Evolutionary conservation across 2,888 invertebrate genomes (phyloP).

Genomic region (Drosophila nigricruria): DNA sequence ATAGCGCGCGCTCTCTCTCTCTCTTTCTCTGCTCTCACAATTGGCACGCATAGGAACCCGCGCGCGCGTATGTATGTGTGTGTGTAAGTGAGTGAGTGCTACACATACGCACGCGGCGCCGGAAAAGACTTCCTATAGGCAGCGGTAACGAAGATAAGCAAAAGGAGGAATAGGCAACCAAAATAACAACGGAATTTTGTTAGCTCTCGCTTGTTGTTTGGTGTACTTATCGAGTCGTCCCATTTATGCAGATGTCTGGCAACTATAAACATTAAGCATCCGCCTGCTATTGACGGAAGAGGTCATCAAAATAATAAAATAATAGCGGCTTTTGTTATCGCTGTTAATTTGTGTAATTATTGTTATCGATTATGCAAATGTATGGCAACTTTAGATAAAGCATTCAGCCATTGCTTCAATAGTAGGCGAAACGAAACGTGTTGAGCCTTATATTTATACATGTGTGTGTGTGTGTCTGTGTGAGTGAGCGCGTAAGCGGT

Average conservation of each 20-base stretch:
- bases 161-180: constrained; percentile 12
- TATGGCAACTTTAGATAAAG: constrained; percentile 10
- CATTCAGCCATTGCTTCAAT: neutral
- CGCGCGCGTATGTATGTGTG: constrained; percentile 6
- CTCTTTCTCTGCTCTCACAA: constrained; percentile 40
- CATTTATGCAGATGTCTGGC: neutral
- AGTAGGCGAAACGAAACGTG: constrained; percentile 46
- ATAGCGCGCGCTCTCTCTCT: constrained; percentile 50
- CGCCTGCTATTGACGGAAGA: neutral
- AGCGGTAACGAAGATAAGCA: constrained; percentile 5
- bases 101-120: constrained; percentile 43
- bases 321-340: constrained; percentile 1
- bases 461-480: constrained; percentile 10
- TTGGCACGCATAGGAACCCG: constrained; percentile 34
- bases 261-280: constrained; percentile 1
- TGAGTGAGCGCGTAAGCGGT: constrained; percentile 2
- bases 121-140: constrained; percentile 56
- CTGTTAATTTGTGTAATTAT: constrained; percentile 7
- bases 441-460: constrained; percentile 7
- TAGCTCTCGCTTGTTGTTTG: constrained; percentile 2
- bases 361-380: constrained; percentile 19
- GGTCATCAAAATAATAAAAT: neutral
- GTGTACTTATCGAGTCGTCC: neutral
- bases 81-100: constrained; percentile 11
- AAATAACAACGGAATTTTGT: constrained; percentile 10